Evolutionary conservation across 2,113 vertebrate genomes (phyloP), one percentile per base, ranked within the genome.

Genomic region (Dipodomys merriami): DNA sequence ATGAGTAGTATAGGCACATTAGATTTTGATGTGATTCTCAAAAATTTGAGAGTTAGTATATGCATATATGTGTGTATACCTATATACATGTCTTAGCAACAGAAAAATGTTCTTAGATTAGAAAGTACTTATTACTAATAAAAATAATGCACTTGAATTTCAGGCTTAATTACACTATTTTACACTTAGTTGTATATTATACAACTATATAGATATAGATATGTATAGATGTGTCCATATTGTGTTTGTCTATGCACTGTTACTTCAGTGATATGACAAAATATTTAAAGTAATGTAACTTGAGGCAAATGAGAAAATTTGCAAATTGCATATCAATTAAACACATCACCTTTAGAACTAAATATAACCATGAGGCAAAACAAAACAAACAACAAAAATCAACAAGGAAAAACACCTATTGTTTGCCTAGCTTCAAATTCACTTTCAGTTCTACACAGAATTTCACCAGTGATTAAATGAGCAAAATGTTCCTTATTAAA

Each of bases 31-130:
- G 53, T 57, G 53, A n/a, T 60, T 79, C 85, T 90, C 77, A 1
- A 57, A 73, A 69, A 76, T 83, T 76, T 83, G 84, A 39, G 15
- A 74, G 67, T 49, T 49, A 35, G 85, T 93, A 10, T 44, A 33
- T 1, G 7, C 39, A 18, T 49, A 7, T 83, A 1, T 69, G 0
- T 65, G 15, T 64, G 5, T 25, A 19, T 20, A 18, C n/a, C 27
- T 3, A 69, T 1, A 83, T 49, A 11, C 33, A n/a, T 22, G 76
- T 30, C 13, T n/a, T 57, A 71, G 64, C 2, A 71, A 20, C 12
- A 29, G 19, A 46, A 46, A 91, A 65, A 69, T 57, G 2, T 1
- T 29, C 1, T 80, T 4, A 18, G 65, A 86, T 4, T 78, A 33
- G 5, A 83, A 67, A 22, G 62, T 76, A 57, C 49, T 85, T 83